These are phyloP conservation scores for Drosophila sp. DNA, from an alignment of 1,140 invertebrate species.

Conservation along the genomic window DNA sequence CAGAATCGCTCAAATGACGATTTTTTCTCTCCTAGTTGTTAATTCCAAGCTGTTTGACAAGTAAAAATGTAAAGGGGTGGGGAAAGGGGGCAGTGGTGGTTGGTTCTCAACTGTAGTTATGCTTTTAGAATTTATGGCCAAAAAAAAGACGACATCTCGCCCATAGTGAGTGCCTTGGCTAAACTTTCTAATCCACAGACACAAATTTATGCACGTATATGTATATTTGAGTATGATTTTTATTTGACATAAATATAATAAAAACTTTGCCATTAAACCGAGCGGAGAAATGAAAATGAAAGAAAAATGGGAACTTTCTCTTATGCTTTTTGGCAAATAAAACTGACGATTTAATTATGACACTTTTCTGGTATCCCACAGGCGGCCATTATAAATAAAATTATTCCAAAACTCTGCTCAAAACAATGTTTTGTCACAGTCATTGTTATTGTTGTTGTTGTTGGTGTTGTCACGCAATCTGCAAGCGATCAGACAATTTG, in stretches of 20 bases:
- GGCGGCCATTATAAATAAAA: slow-evolving; percentile 56
- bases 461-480: slow-evolving; percentile 52
- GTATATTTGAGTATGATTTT: slow-evolving; percentile 50
- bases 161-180: too few relatives aligned
- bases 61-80: too few relatives aligned
- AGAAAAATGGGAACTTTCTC: slow-evolving; percentile 45
- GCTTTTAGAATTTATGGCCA: too few relatives aligned
- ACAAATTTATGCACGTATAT: slow-evolving; percentile 17
- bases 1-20: too few relatives aligned
- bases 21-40: too few relatives aligned
- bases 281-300: background rate
- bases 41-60: too few relatives aligned
- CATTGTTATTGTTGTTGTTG: background rate
- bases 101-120: too few relatives aligned
- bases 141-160: too few relatives aligned
- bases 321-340: slow-evolving; percentile 52
- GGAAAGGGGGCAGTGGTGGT: too few relatives aligned
- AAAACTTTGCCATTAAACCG: slow-evolving; percentile 52
- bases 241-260: slow-evolving; percentile 53
- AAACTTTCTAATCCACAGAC: background rate
- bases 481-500: slow-evolving; percentile 73
- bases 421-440: slow-evolving; percentile 35
- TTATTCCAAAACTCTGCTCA: slow-evolving; percentile 63
- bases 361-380: slow-evolving; percentile 28
- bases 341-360: slow-evolving; percentile 75